Evolutionary conservation across 2,797 vertebrate genomes (phyloP).

Genomic region (Oreochromis grahami): DNA sequence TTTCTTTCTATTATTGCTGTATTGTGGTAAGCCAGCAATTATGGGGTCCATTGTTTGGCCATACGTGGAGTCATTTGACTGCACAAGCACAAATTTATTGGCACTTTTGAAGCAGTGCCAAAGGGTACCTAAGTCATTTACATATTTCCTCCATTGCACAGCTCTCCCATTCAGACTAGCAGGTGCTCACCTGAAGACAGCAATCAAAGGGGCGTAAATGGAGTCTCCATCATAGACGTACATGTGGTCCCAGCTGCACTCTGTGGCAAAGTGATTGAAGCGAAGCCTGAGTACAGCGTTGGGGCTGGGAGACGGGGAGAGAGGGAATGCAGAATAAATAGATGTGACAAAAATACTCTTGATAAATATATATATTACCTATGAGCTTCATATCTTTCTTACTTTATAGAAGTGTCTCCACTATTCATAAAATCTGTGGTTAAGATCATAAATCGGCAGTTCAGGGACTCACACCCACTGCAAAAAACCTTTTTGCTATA

Average conservation of each 20-base stretch:
- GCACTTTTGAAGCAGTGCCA: constrained; percentile 9
- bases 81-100: neutral
- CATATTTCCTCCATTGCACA: neutral
- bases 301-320: constrained; percentile 78
- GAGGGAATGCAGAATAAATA: neutral
- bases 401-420: neutral
- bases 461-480: neutral
- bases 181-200: constrained; percentile 87
- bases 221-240: constrained; percentile 96
- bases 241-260: constrained; percentile 98
- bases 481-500: neutral
- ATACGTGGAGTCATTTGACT: neutral
- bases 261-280: constrained; percentile 94
- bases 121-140: constrained; percentile 25
- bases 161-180: neutral
- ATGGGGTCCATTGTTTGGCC: constrained; percentile 16
- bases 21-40: constrained; percentile 8
- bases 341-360: neutral
- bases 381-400: neutral
- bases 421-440: neutral
- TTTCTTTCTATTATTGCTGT: constrained; percentile 5
- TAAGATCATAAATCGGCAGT: neutral
- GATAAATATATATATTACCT: neutral
- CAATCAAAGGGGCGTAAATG: constrained; percentile 89
- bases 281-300: constrained; percentile 87